Percentiles rank a stretch among this genome's conserved stretches.
Evolutionary conservation across 2,888 invertebrate genomes (phyloP).

Genomic region (Scaeva pyrastri): DNA sequence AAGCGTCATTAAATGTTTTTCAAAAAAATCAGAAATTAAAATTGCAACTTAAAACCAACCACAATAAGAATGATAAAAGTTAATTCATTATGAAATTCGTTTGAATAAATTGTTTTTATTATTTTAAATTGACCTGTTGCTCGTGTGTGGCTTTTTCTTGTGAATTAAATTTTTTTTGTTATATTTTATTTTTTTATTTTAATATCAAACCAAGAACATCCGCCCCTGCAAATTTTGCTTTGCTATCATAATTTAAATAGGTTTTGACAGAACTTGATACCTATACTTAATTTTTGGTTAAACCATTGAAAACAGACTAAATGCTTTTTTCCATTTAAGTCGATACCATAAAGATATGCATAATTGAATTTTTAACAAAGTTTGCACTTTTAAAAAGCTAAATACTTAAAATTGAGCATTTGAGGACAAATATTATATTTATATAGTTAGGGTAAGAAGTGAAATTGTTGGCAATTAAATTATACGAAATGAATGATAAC

Average conservation of each 20-base stretch:
- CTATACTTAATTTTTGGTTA: not conserved
- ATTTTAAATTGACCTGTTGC: not conserved
- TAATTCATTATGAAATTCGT: not conserved
- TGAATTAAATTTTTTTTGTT: not conserved
- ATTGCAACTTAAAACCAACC: no score
- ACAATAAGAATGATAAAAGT: not conserved
- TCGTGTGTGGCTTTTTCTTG: not conserved
- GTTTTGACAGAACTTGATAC: not conserved
- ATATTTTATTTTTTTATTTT: no score
- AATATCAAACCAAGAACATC: not conserved
- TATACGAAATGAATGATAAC: no score
- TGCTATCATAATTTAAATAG: not conserved
- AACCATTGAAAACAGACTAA: not conserved
- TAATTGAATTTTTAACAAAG: no score
- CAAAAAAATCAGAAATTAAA: no score
- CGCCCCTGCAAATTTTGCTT: not conserved
- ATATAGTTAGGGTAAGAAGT: no score
- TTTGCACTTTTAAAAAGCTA: no score
- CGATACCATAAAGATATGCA: not conserved
- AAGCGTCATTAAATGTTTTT: no score
- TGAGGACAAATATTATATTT: no score
- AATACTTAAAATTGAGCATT: no score
- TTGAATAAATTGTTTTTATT: not conserved
- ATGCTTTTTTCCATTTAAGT: not conserved
- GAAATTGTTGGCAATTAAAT: no score